These are phyloP conservation scores for Dendroctonus valens DNA, from an alignment of 1,140 invertebrate genomes.

Conservation along the genomic window DNA sequence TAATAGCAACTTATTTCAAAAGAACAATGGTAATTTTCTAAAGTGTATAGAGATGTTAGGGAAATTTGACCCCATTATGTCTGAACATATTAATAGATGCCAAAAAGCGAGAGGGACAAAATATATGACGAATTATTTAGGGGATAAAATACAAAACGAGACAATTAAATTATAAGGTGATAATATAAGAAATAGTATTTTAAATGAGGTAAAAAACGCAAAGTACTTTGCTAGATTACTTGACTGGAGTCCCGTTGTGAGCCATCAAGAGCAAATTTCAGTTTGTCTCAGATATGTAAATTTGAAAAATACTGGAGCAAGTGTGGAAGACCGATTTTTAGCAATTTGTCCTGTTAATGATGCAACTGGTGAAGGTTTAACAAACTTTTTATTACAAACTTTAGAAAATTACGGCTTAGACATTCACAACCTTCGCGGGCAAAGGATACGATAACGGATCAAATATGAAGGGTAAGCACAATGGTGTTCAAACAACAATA, in stretches of 20 bases:
- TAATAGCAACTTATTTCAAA: too few species aligned
- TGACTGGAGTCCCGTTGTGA: slow-evolving; percentile 36
- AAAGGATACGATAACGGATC: slow-evolving; percentile 48
- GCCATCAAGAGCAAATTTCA: slow-evolving; percentile 32
- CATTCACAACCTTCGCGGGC: slow-evolving; percentile 41
- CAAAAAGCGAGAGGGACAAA: too few species aligned
- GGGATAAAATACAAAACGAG: too few species aligned
- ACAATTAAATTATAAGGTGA: too few species aligned
- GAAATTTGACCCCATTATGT: too few species aligned
- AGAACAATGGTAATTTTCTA: too few species aligned
- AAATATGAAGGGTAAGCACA: slow-evolving; percentile 43
- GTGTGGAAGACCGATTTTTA: slow-evolving; percentile 31
- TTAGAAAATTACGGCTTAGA: slow-evolving; percentile 23
- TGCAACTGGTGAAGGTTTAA: slow-evolving; percentile 30
- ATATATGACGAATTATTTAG: too few species aligned
- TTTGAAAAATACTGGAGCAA: slow-evolving; percentile 18
- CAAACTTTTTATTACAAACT: slow-evolving; percentile 26
- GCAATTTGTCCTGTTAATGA: slow-evolving; percentile 23
- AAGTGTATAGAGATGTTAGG: too few species aligned
- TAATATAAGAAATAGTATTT: too few species aligned
- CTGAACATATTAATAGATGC: too few species aligned
- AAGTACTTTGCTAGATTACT: slow-evolving; percentile 34
- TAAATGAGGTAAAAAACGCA: too few species aligned
- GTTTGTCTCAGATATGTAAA: slow-evolving; percentile 25
- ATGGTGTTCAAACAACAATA: slow-evolving; percentile 36